Base-by-base conservation (phyloP, 2,797 vertebrate species). In the Esox masquinongy region DNA sequence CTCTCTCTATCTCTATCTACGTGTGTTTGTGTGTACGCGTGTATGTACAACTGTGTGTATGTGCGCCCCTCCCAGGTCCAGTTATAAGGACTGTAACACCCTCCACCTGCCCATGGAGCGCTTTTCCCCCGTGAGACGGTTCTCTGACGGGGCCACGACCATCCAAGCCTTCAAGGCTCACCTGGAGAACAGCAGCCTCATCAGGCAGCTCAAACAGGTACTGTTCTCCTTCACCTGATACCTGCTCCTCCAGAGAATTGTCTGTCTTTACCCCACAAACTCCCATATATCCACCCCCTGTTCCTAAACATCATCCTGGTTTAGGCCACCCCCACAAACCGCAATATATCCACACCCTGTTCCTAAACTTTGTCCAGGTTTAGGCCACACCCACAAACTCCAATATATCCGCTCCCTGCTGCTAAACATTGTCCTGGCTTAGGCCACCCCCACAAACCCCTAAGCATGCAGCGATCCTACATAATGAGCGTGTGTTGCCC, bases 151-250 rank as follows among this genome's bases (percentile, higher is more conserved):
- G 34, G 97, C 97, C 2, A 94, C 98, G 83, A 97, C 96, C 88
- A 98, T 99, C 89, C 98, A 98, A 91, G 98, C 98, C 73, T 99
- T 99, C 92, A 99, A 99, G 93, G 95, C 96, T 85, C 97, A 99
- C 86, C 93, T 99, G 86, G 97, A 99, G 93, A 97, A 96, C 92
- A 99, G 95, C 89, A 97, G 96, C 93, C 90, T 94, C 82, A 98
- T 99, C 91, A 96, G 95, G 78, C 97, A 99, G 91, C 94, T 99
- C 64, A 98, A 99, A 84, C 97, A 99, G 98, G 98, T 99, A 90
- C 66, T 3, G 43, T 68, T 14, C 24, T 5, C 5, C 11, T 16
- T 6, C 61, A 64, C 14, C 61, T 31, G 61, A 11, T 64, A 8
- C n/a, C 11, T 39, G 19, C 50, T 19, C 50, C 3, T 19, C 50